Base-by-base conservation (phyloP, 2,113 vertebrate genomes). In the Cyanistes caeruleus region DNA sequence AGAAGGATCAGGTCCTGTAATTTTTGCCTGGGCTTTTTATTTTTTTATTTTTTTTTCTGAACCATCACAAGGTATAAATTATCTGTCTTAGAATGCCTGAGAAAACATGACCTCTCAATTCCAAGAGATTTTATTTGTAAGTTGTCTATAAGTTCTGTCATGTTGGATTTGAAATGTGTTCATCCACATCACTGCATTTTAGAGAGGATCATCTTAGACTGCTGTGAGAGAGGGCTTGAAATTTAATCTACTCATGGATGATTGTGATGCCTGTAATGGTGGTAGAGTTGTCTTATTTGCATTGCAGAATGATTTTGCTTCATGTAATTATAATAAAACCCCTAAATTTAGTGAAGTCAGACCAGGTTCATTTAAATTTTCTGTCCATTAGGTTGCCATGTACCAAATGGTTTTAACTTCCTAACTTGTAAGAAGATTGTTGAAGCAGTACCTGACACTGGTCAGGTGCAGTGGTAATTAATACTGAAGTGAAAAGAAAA, bases 121-220 rank as follows among this genome's bases (percentile, higher is more conserved):
- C 79, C 75, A 46, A 85, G 83, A 91, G 83, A 84, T 95, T 94
- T 81, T 69, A 64, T 79, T 94, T 89, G 70, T 95, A 97, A 79
- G 15, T 56, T 89, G 22, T 76, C 39, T 60, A 2, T 58, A 53
- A 84, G 31, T 93, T 87, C 55, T 59, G 24, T 84, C 44, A 15
- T 0, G 2, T 55, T 3, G 3, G 22, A 41, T 93, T 58, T 92
- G 85, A 85, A 92, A 64, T 43, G 16, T 28, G 22, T 67, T 97
- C 30, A 67, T 43, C 31, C 43, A 13, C 33, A 51, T 48, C n/a
- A 30, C 25, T 84, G 20, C 55, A 12, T 73, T 82, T 87, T 49
- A 25, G 46, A 73, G 46, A 43, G 41, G 46, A 62, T 83, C 31
- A 24, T 63, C 46, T 69, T 52, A 41, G 49, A 46, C 76, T 83